Evolutionary conservation across 2,888 invertebrate genomes (phyloP).

Genomic region (Terebella lapidaria): DNA sequence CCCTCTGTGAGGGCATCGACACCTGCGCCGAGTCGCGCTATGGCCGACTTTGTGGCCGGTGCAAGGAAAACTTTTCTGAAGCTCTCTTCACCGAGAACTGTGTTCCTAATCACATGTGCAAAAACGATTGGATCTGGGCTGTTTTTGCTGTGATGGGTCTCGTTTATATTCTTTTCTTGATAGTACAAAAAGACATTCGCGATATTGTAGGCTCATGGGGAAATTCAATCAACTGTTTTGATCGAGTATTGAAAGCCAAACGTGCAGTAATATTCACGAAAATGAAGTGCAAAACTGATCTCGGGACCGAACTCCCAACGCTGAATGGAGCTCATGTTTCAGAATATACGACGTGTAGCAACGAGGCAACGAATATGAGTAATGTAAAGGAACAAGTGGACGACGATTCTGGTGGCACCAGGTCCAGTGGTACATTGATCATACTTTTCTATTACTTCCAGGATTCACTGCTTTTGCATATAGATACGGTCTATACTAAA

Average conservation of each 20-base stretch:
- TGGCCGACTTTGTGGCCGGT: slow-evolving; percentile 21
- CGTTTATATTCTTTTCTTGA: slow-evolving; percentile 16
- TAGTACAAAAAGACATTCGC: slow-evolving; percentile 13
- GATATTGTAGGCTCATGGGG: slow-evolving; percentile 3
- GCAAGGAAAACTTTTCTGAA: slow-evolving; percentile 16
- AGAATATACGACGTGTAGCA: too few species aligned
- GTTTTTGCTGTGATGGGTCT: slow-evolving; percentile 4
- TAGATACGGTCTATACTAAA: slow-evolving; percentile 15
- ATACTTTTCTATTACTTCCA: slow-evolving; percentile 21
- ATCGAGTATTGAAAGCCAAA: not conserved
- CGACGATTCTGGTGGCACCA: too few species aligned
- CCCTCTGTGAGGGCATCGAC: slow-evolving; percentile 9
- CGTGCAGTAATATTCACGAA: too few species aligned
- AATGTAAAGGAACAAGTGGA: too few species aligned
- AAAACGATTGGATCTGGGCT: slow-evolving; percentile 8
- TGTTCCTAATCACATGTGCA: slow-evolving; percentile 15
- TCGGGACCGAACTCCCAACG: too few species aligned
- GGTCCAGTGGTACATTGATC: slow-evolving; percentile 1
- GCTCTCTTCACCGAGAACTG: slow-evolving; percentile 18
- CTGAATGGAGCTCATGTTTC: too few species aligned
- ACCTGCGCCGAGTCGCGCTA: slow-evolving; percentile 12
- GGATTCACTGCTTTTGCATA: slow-evolving; percentile 15
- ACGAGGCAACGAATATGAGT: too few species aligned
- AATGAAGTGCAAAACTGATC: too few species aligned
- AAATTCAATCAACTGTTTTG: not conserved